Evolutionary conservation across 1,140 invertebrate genomes (phyloP).

Genomic region (Bombus turneri): DNA sequence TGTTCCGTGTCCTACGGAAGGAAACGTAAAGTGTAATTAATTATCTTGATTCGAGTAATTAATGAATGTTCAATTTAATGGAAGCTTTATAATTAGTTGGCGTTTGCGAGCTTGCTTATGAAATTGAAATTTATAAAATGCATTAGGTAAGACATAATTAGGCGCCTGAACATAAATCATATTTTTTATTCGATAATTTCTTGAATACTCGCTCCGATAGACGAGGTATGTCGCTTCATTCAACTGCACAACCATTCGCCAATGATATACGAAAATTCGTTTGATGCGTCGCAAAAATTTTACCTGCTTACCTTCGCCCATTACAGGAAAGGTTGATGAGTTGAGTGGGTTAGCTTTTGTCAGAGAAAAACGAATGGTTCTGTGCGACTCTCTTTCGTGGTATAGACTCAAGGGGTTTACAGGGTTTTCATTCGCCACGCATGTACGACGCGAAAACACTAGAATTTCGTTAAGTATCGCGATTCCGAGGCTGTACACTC

Average conservation of each 20-base stretch:
- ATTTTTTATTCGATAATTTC: no score
- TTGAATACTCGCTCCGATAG: no score
- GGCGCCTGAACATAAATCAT: not conserved
- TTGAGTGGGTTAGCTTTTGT: not conserved
- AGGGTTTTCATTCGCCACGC: slow-evolving; percentile 10
- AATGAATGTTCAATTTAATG: slow-evolving; percentile 1
- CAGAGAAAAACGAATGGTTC: not conserved
- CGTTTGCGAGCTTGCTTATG: no score
- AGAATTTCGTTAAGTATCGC: slow-evolving; percentile 36
- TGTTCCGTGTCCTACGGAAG: not conserved
- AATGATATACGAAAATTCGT: not conserved
- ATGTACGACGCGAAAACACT: slow-evolving; percentile 7
- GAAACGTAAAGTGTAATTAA: not conserved
- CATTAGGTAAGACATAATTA: not conserved
- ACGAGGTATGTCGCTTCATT: not conserved
- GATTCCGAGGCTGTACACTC: slow-evolving; percentile 26
- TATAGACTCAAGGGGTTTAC: not conserved
- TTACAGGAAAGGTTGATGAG: not conserved
- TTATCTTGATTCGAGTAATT: not conserved
- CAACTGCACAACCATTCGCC: not conserved
- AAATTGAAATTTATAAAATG: not conserved
- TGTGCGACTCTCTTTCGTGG: slow-evolving; percentile 8
- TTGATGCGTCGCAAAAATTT: not conserved
- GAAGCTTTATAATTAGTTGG: not conserved
- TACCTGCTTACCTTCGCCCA: not conserved